Conservation (phyloP, 2,113 vertebrate genomes). For the Microtus pennsylvanicus region DNA sequence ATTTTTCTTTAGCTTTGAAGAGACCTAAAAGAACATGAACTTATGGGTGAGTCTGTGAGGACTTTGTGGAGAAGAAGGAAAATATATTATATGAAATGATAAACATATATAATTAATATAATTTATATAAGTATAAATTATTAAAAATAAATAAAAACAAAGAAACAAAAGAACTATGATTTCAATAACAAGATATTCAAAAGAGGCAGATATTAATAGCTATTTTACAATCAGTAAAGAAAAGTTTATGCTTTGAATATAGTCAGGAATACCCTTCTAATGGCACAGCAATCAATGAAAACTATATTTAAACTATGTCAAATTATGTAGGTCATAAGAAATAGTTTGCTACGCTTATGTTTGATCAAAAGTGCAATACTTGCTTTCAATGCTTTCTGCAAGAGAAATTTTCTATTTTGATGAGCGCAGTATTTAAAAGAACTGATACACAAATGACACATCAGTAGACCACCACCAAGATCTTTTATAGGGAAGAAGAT, state of each 20-base stretch:
- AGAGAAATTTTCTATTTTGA: not conserved
- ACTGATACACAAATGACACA: not conserved
- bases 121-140: too few relatives aligned
- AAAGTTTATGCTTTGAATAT: not conserved
- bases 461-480: not conserved
- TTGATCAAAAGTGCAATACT: not conserved
- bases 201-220: not conserved
- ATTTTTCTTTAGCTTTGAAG: not conserved
- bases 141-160: not conserved
- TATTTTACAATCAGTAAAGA: not conserved
- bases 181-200: not conserved
- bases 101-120: not conserved
- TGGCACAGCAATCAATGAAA: not conserved
- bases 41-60: too few relatives aligned
- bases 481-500: not conserved
- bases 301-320: not conserved
- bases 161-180: not conserved
- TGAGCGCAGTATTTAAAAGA: not conserved
- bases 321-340: not conserved
- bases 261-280: not conserved
- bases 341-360: not conserved
- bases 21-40: too few relatives aligned
- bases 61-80: not conserved
- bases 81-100: not conserved
- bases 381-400: not conserved